A percentile compares a stretch with the other conserved stretches of the same genome.
Conservation (phyloP, 2,888 invertebrate species). For the Nomada fucata region DNA sequence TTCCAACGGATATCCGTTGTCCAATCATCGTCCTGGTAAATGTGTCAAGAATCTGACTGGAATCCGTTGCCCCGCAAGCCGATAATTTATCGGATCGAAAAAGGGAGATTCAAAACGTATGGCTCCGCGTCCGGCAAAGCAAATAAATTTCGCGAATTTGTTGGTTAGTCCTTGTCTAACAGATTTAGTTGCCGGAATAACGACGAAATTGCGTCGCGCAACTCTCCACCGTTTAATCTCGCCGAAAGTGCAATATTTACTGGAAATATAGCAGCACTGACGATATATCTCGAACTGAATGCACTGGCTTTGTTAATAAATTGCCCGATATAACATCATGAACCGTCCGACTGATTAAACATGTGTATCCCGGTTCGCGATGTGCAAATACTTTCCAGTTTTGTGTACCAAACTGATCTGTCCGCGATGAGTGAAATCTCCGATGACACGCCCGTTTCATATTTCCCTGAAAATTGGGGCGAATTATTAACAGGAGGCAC, state of each 20-base stretch:
- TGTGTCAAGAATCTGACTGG: conserved; percentile 74
- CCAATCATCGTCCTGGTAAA: conserved; percentile 73
- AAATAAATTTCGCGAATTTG: conserved; percentile 81
- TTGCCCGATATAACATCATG: conserved; percentile 41
- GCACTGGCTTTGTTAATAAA: conserved; percentile 22
- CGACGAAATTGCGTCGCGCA: conserved; percentile 50
- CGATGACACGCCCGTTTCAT: neutral
- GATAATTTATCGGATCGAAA: conserved; percentile 83
- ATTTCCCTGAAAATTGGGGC: neutral
- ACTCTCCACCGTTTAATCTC: conserved; percentile 14
- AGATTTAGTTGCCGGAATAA: conserved; percentile 66
- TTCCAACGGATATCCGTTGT: conserved; percentile 63
- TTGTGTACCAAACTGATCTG: neutral
- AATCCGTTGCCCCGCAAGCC: conserved; percentile 76
- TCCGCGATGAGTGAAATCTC: neutral
- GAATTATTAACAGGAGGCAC: neutral
- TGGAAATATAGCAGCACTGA: conserved; percentile 24
- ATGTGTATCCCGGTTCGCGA: neutral
- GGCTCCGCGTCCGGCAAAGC: conserved; percentile 80
- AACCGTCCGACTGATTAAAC: conserved; percentile 28
- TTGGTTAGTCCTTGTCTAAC: conserved; percentile 68
- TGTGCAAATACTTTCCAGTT: conserved; percentile 10
- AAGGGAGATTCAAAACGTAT: conserved; percentile 80
- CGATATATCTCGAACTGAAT: conserved; percentile 53
- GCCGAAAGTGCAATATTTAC: conserved; percentile 42